Conservation (phyloP, 2,113 vertebrate species). For the Alligator sinensis region DNA sequence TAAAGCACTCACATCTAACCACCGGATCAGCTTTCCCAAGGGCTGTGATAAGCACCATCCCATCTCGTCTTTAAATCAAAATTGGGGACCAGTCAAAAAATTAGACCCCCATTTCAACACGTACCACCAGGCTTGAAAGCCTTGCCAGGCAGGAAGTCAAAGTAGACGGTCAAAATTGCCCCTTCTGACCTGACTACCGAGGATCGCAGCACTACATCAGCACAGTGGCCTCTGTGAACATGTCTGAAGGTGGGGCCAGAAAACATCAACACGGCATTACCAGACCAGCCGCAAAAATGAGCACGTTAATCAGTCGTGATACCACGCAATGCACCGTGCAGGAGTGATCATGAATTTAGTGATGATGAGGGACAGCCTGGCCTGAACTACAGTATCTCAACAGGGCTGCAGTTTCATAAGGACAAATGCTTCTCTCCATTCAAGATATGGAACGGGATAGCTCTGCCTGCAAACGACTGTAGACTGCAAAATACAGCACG, state of each 20-base stretch:
- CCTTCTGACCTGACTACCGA: neutral
- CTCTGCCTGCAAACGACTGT: neutral
- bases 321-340: neutral
- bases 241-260: neutral
- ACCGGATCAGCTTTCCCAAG: neutral
- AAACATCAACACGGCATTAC: neutral
- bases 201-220: neutral
- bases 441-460: neutral
- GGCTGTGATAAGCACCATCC: neutral
- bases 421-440: neutral
- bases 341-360: neutral
- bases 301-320: neutral
- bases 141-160: neutral
- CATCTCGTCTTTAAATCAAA: neutral
- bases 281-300: neutral
- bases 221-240: accelerated
- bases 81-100: neutral
- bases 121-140: neutral
- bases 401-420: neutral
- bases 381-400: neutral
- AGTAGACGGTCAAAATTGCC: neutral
- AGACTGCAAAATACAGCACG: neutral
- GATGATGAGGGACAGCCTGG: accelerated
- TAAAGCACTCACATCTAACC: neutral
- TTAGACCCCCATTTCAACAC: neutral